Base-by-base conservation (phyloP, 1,140 invertebrate genomes). In the Leptinotarsa texana region DNA sequence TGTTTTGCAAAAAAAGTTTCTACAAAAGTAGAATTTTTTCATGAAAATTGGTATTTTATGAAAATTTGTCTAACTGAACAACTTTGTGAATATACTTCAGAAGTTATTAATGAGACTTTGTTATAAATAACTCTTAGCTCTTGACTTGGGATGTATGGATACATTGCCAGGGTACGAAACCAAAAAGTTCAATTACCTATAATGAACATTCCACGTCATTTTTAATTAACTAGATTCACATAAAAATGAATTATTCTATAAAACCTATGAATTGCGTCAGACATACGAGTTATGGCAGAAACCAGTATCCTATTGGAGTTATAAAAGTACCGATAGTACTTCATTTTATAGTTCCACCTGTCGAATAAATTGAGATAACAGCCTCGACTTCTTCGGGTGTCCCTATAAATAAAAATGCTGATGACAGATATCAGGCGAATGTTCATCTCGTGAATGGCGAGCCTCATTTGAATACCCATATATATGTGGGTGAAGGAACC, bases 321-420 rank as follows among this genome's bases (percentile, higher is more conserved):
- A 18, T 57, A 57, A 57, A 57, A 57, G 51, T n/a, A 57, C 51
- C 51, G 17, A 57, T 57, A 57, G 51, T 57, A 57, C 51, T 57
- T 13, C 51, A 57, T 57, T 57, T 57, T 15, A 57, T 57, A 57
- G 51, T 57, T 57, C 51, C 51, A 57, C 51, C 51, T 57, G 51
- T 57, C 51, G 51, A 57, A 57, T 57, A 57, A 57, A 57, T 57
- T 57, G 51, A 57, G 51, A 57, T 57, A 57, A 57, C 51, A 57
- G 51, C n/a, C 51, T 57, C n/a, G 51, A 57, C 51, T 57, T 57
- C 51, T 57, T 57, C 51, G 3, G 51, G 17, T 57, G 51, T 57
- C n/a, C 17, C 51, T 2, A 57, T 57, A 5, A 57, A 57, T 57
- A 57, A 57, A 57, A 57, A 57, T 57, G 6, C 51, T 18, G 51